phyloP scores from a whole-genome alignment of 1,140 invertebrate genomes.

The Drosophila tropicalis region DNA sequence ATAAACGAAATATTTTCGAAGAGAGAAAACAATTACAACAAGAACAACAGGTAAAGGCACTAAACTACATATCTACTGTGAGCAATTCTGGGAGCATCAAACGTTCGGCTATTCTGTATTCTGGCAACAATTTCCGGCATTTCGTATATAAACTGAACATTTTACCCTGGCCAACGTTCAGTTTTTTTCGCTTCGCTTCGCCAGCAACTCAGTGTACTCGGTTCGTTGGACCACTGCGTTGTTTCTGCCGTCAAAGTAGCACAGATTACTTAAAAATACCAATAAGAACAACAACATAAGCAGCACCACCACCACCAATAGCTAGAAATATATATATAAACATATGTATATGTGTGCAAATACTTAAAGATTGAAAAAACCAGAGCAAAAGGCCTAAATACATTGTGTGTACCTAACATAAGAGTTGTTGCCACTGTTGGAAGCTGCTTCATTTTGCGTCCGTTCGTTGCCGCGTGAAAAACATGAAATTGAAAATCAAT shows the following conservation, averaged over 20 bases:
- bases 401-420: constrained; percentile 26
- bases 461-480: constrained; percentile 41
- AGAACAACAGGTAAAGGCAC: constrained; percentile 28
- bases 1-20: constrained; percentile 51
- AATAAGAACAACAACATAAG: constrained; percentile 25
- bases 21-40: neutral
- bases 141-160: constrained; percentile 73
- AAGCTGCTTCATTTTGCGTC: neutral
- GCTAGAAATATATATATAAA: constrained; percentile 8
- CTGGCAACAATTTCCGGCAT: constrained; percentile 75
- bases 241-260: constrained; percentile 46
- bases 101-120: constrained; percentile 41
- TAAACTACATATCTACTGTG: constrained; percentile 1
- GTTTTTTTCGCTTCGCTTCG: constrained; percentile 29
- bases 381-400: constrained; percentile 2
- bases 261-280: constrained; percentile 76
- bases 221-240: constrained; percentile 44
- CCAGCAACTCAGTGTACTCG: constrained; percentile 32
- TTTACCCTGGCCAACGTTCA: constrained; percentile 42
- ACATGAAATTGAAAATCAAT: constrained; percentile 77
- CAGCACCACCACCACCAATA: neutral
- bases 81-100: constrained; percentile 48
- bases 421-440: constrained; percentile 17
- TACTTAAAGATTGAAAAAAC: constrained; percentile 36
- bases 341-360: neutral